These are phyloP conservation scores for Euzetes globulus DNA, from an alignment of 2,888 invertebrate genomes.

Conservation along the genomic window DNA sequence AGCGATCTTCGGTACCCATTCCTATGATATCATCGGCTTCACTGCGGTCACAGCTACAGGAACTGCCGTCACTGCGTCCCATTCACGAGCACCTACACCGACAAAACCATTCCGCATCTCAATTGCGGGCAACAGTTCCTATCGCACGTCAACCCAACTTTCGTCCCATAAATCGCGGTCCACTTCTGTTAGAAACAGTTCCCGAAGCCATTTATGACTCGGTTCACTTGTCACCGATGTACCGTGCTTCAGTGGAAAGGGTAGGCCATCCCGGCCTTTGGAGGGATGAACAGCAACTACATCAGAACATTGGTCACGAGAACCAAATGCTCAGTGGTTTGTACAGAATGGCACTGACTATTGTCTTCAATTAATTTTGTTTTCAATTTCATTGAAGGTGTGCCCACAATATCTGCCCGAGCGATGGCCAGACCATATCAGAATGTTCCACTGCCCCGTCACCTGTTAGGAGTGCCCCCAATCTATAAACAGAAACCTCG, in stretches of 20 bases:
- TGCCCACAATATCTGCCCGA: slow-evolving; percentile 27
- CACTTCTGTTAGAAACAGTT: slow-evolving; percentile 31
- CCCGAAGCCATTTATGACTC: slow-evolving; percentile 35
- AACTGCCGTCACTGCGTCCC: slow-evolving; percentile 62
- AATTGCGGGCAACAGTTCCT: slow-evolving; percentile 36
- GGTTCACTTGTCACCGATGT: slow-evolving; percentile 10
- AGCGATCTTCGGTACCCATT: slow-evolving; percentile 42
- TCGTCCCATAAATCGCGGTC: slow-evolving; percentile 23
- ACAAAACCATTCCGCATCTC: slow-evolving; percentile 36
- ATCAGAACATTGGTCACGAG: background rate
- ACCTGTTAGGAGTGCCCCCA: slow-evolving; percentile 8
- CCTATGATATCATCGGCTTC: slow-evolving; percentile 39
- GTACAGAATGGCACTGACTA: background rate
- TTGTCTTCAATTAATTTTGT: background rate
- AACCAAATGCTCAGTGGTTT: slow-evolving; percentile 23
- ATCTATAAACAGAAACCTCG: background rate
- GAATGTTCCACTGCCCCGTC: slow-evolving; percentile 28
- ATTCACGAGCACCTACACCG: slow-evolving; percentile 53
- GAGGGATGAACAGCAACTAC: slow-evolving; percentile 27
- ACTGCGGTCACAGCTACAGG: slow-evolving; percentile 52
- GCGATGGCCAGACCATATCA: slow-evolving; percentile 32
- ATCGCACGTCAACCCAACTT: slow-evolving; percentile 26
- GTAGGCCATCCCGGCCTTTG: slow-evolving; percentile 4
- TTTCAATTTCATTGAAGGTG: background rate
- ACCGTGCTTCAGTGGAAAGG: background rate